These are phyloP conservation scores for Andrena camellia DNA, from an alignment of 2,888 invertebrate genomes.

Conservation along the genomic window DNA sequence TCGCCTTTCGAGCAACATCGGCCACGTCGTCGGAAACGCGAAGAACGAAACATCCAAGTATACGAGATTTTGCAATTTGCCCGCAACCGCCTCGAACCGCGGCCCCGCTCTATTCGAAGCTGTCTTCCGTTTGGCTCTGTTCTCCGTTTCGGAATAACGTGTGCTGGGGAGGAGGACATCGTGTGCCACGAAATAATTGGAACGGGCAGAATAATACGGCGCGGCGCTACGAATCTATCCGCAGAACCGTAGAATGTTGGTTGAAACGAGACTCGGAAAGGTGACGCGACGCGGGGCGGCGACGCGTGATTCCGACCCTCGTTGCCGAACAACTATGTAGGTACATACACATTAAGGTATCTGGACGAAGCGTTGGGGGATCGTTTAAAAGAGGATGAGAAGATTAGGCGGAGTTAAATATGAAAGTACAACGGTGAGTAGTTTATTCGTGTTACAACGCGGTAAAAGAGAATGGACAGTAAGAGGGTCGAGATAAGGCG, in stretches of 20 bases:
- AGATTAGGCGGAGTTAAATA: constrained; percentile 15
- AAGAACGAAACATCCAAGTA: too few relatives aligned
- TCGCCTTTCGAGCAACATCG: background rate
- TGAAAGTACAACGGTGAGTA: constrained; percentile 17
- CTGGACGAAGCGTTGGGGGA: constrained; percentile 16
- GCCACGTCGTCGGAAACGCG: background rate
- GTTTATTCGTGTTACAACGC: constrained; percentile 22
- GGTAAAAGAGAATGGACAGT: constrained; percentile 12
- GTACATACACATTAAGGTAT: background rate
- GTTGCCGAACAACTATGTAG: background rate
- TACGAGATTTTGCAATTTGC: too few relatives aligned
- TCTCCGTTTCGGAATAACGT: constrained; percentile 59
- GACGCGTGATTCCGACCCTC: background rate
- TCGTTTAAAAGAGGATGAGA: too few relatives aligned
- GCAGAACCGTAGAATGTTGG: background rate
- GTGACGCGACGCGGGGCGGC: too few relatives aligned
- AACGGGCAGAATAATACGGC: constrained; percentile 5
- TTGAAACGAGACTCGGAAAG: background rate
- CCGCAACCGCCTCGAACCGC: too few relatives aligned
- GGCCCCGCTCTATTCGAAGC: too few relatives aligned
- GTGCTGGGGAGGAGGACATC: constrained; percentile 17
- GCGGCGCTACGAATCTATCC: background rate
- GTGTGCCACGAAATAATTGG: constrained; percentile 36
- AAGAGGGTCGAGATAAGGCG: constrained; percentile 36
- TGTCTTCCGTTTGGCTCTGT: constrained; percentile 42